Evolutionary conservation across 2,797 vertebrate species (phyloP), one percentile per base, ranked within the genome.

Genomic region (Macrochelys suwanniensis): DNA sequence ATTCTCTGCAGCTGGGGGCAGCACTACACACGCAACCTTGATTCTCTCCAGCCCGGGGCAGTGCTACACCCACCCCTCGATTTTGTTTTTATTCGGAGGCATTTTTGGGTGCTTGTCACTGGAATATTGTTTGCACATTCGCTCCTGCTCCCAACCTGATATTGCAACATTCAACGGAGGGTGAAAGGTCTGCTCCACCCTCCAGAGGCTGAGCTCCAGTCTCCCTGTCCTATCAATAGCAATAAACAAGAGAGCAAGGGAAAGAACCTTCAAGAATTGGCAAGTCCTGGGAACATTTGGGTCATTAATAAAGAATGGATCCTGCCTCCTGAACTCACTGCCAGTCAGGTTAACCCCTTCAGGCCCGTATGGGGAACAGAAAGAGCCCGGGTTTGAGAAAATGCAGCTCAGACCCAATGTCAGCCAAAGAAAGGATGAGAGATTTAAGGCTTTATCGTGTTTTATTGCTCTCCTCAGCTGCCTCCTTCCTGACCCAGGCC

Each of bases 151-250:
- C 11, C 6, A 33, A 51, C 37, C n/a, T 12, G 6, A 6, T 31
- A 3, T 65, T 87, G 89, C 47, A 87, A 85, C 87, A 95, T 96
- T 83, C 88, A 85, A 88, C 42, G 11, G 6, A 23, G 71, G 74
- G 26, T 2, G 42, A 89, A 85, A 33, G 49, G 85, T 79, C 11
- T 15, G 68, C 82, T 85, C 86, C 17, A 45, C 80, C 91, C 49
- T 91, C 77, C 89, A 82, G 53, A 37, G 47, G 25, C 47, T 47
- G 53, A 53, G 23, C 54, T 61, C 15, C 8, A 7, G 19, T 59
- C 59, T 83, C 61, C 49, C 25, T 68, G 45, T 42, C 4, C 25
- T 59, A 37, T 84, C 78, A 51, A 59, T 57, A 56, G 74, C 74
- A 49, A 49, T 49, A 77, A 77, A 57, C 33, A 59, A 0, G 57